Conservation (phyloP, 2,797 vertebrate species). For the Anas capensis region DNA sequence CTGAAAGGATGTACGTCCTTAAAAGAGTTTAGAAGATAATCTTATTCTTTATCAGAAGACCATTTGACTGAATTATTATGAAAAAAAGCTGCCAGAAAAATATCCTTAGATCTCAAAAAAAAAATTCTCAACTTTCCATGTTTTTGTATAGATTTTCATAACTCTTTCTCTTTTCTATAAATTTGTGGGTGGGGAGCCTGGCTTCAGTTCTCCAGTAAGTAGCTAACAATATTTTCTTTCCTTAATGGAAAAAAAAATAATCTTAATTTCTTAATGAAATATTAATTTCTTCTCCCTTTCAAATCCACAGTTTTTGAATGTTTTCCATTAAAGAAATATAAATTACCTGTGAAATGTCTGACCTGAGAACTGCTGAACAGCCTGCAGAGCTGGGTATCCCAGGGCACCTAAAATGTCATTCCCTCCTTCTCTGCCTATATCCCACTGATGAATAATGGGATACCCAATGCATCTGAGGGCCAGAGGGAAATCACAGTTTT, state of each 20-base stretch:
- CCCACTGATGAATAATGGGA: not conserved
- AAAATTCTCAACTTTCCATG: not conserved
- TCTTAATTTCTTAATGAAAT: not conserved
- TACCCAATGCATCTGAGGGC: not conserved
- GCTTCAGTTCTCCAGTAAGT: not conserved
- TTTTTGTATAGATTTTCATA: not conserved
- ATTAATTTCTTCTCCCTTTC: not conserved
- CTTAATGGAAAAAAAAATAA: not conserved
- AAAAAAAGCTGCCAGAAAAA: not conserved
- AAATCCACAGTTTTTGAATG: not conserved
- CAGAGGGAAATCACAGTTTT: fast-evolving
- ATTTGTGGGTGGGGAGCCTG: not conserved
- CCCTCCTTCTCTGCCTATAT: not conserved
- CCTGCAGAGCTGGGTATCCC: not conserved
- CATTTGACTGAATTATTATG: not conserved
- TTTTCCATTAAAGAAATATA: fast-evolving
- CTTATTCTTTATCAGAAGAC: not conserved
- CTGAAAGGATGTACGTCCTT: not conserved
- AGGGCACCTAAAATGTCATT: not conserved
- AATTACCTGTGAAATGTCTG: not conserved
- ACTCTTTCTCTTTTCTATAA: not conserved
- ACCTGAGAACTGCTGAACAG: not conserved
- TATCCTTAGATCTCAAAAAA: not conserved
- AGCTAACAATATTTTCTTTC: not conserved
- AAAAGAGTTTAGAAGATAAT: not conserved